Evolutionary conservation across 2,113 vertebrate genomes (phyloP), one percentile per base, ranked within the genome.

Genomic region (Oophaga pumilio): DNA sequence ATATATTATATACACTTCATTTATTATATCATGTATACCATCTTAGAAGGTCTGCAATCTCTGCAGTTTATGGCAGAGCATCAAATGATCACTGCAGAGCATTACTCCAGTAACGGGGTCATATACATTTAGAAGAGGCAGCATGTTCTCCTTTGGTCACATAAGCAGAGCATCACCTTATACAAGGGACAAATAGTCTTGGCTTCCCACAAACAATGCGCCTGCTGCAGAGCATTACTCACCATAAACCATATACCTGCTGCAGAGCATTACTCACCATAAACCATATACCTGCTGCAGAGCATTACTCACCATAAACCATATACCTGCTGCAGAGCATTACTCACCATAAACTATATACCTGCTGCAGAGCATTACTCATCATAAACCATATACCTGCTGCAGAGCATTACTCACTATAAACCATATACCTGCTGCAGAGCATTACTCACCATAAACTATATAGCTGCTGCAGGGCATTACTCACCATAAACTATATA

Each of bases 341-440:
- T 22, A 26, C 76, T 56, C 10, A 56, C 22, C 53, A 24, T 13
- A 64, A 43, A 17, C 17, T 82, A 1, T 66, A 52, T 17, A 68
- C 49, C 12, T 49, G 24, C 28, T 82, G 80, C 80, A 82, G 80
- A 82, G 18, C 59, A 82, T 64, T 15, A n/a, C 20, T 17, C 53
- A 5, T 5, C 33, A 43, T 43, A 43, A 43, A 2, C 33, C 5
- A 43, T 43, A 43, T 43, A 43, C 33, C 33, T 43, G 33, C 33
- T n/a, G 78, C 26, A 62, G 53, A 80, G 1, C 24, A 60, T 80
- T 26, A 11, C 77, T 77, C 43, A 1, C 53, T 12, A 50, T 50
- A 26, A 8, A 15, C 73, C 50, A 49, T 28, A 22, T 76, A 76
- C 18, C 18, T 43, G 33, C 10, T 79, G 8, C 13, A 79, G 52